Conservation (phyloP, 2,888 invertebrate species). For the Baronia brevicornis region DNA sequence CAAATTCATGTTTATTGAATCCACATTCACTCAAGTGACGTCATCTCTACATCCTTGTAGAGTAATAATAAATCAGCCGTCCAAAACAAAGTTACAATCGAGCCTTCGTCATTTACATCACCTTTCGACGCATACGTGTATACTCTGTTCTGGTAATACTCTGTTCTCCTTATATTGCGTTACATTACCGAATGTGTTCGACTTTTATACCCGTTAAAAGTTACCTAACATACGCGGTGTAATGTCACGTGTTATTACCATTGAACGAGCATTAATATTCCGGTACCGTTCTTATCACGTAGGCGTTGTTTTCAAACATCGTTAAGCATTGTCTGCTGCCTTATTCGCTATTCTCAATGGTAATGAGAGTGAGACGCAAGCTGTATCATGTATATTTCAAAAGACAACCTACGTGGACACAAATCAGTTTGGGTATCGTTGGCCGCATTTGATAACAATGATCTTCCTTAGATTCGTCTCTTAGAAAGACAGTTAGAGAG, state of each 20-base stretch:
- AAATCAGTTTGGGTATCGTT: slow-evolving; percentile 8
- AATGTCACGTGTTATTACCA: slow-evolving; percentile 1
- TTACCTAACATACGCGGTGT: neutral
- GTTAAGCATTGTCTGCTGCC: slow-evolving; percentile 8
- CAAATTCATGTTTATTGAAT: too few relatives aligned
- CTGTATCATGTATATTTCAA: slow-evolving; percentile 22
- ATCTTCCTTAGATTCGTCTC: slow-evolving; percentile 1
- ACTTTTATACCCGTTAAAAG: too few relatives aligned
- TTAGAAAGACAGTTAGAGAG: too few relatives aligned
- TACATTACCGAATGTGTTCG: too few relatives aligned
- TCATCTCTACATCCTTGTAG: too few relatives aligned
- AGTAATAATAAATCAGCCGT: too few relatives aligned
- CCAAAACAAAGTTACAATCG: too few relatives aligned
- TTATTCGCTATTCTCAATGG: slow-evolving; percentile 16
- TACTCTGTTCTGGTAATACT: too few relatives aligned
- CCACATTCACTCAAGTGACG: too few relatives aligned
- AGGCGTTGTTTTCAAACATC: slow-evolving; percentile 15
- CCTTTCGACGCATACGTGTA: too few relatives aligned
- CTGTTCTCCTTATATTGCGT: too few relatives aligned
- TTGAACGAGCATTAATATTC: slow-evolving; percentile 8
- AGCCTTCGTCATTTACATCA: too few relatives aligned
- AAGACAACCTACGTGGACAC: slow-evolving; percentile 15
- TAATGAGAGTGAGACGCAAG: slow-evolving; percentile 21
- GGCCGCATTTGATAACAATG: slow-evolving; percentile 1
- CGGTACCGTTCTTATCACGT: slow-evolving; percentile 1